phyloP scores from a whole-genome alignment of 2,797 vertebrate genomes.

The Myotis planiceps region DNA sequence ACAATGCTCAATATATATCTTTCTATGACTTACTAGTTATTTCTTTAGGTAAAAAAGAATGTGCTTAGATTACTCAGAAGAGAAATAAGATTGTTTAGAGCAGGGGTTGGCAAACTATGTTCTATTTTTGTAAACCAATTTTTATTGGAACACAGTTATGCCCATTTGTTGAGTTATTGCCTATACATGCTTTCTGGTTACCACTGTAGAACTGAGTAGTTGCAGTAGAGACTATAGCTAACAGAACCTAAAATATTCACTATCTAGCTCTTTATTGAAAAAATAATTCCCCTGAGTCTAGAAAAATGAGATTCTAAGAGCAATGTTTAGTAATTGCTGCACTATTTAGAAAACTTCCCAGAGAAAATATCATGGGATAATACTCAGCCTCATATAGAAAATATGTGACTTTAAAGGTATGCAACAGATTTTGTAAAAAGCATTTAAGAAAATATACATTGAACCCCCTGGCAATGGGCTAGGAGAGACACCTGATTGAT shows the following conservation, averaged over 20 bases:
- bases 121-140: neutral
- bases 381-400: neutral
- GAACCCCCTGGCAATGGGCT: neutral
- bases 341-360: neutral
- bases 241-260: neutral
- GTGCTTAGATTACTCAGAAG: neutral
- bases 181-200: neutral
- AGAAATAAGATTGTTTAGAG: neutral
- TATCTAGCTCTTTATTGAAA: neutral
- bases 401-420: neutral
- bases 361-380: neutral
- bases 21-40: neutral
- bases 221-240: neutral
- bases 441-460: neutral
- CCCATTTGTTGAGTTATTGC: neutral
- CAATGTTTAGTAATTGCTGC: neutral
- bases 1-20: neutral
- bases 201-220: fast-evolving
- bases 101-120: neutral
- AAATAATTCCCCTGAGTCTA: neutral
- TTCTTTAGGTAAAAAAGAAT: neutral
- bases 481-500: too few relatives aligned
- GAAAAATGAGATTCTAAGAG: neutral
- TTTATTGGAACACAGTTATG: neutral
- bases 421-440: neutral